Evolutionary conservation across 1,140 invertebrate species (phyloP).

Genomic region (Drosophila sechellia): DNA sequence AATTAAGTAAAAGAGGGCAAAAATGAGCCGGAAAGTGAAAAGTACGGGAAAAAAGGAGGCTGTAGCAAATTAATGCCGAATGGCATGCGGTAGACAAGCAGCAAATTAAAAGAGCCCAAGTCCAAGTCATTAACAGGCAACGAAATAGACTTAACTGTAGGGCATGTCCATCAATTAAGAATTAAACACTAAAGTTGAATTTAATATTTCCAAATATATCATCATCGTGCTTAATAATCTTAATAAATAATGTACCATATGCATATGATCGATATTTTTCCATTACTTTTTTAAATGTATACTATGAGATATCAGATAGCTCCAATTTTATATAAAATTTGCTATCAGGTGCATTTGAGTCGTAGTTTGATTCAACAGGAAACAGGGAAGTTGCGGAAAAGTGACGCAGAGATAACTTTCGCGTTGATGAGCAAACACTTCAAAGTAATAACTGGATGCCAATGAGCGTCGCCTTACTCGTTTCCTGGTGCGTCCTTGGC

Average conservation of each 20-base stretch:
- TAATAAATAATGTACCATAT: too few species aligned
- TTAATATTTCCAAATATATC: neutral
- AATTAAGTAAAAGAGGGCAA: slow-evolving; percentile 56
- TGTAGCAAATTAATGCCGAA: slow-evolving; percentile 49
- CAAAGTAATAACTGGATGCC: slow-evolving; percentile 67
- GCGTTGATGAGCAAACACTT: slow-evolving; percentile 53
- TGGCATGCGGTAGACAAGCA: slow-evolving; percentile 43
- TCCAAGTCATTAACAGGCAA: slow-evolving; percentile 57
- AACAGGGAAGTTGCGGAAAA: neutral
- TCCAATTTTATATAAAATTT: neutral
- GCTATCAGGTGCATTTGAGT: neutral
- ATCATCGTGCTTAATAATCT: neutral
- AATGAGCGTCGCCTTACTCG: slow-evolving; percentile 32
- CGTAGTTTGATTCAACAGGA: neutral
- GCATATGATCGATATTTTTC: too few species aligned
- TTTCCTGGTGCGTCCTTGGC: slow-evolving; percentile 44
- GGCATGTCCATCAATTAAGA: neutral
- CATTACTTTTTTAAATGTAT: too few species aligned
- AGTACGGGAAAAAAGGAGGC: slow-evolving; percentile 3
- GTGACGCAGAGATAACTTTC: slow-evolving; percentile 15
- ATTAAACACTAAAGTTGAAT: neutral
- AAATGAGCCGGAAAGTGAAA: slow-evolving; percentile 12
- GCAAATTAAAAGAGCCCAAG: slow-evolving; percentile 59
- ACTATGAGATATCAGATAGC: too few species aligned
- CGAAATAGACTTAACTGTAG: neutral